Evolutionary conservation across 2,113 vertebrate genomes (phyloP).

Genomic region (Chionomys nivalis): DNA sequence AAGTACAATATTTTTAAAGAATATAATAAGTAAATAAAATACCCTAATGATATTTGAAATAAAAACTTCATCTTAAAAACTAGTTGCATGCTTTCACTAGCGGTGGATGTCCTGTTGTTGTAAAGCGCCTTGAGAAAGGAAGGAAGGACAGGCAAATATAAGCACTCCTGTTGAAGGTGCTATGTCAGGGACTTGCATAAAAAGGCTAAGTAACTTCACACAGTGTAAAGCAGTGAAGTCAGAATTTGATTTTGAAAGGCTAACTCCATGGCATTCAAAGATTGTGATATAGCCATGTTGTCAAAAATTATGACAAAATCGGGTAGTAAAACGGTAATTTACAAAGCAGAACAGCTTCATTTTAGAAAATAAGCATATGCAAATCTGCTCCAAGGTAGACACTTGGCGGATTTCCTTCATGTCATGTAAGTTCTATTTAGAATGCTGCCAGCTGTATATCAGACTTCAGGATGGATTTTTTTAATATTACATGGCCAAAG

Average conservation of each 20-base stretch:
- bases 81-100: not conserved
- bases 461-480: not conserved
- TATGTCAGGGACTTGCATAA: not conserved
- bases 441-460: not conserved
- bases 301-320: not conserved
- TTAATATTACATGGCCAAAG: not conserved
- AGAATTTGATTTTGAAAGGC: constrained; percentile 45
- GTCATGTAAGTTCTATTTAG: not conserved
- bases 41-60: not conserved
- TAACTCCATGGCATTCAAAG: not conserved
- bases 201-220: not conserved
- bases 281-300: not conserved
- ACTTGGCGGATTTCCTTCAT: not conserved
- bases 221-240: not conserved
- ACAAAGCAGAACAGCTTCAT: not conserved
- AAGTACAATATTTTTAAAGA: not conserved
- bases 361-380: not conserved
- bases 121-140: not conserved
- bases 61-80: not conserved
- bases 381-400: not conserved
- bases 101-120: not conserved
- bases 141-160: not conserved
- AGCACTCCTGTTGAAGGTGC: not conserved
- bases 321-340: constrained; percentile 34
- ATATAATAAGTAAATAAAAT: constrained; percentile 26